Conservation (phyloP, 2,797 vertebrate genomes). For the Luscinia megarhynchos region DNA sequence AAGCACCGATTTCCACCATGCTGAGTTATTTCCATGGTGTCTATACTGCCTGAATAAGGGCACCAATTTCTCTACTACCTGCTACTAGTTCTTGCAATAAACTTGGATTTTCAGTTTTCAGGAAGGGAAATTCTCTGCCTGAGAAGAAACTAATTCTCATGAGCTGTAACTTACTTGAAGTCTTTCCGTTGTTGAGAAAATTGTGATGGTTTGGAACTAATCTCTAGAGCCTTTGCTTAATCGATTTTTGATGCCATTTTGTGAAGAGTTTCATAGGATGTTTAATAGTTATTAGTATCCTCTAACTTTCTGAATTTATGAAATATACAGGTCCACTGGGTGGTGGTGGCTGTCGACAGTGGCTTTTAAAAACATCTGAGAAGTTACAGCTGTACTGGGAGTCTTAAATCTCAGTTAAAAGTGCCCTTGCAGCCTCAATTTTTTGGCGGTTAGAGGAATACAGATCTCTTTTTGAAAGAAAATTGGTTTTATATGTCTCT, state of each 20-base stretch:
- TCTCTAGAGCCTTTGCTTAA: neutral
- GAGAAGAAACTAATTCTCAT: neutral
- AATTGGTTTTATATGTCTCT: slow-evolving; percentile 28
- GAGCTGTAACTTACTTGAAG: neutral
- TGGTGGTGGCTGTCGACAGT: neutral
- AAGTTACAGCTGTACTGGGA: slow-evolving; percentile 46
- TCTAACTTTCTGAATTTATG: neutral
- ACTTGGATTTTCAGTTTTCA: neutral
- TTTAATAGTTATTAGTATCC: neutral
- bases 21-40: neutral
- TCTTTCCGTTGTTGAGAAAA: neutral
- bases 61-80: neutral
- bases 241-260: neutral
- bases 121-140: neutral
- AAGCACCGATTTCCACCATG: neutral
- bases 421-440: slow-evolving; percentile 1
- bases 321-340: neutral
- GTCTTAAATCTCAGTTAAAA: slow-evolving; percentile 46
- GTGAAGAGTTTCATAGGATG: neutral
- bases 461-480: slow-evolving; percentile 30
- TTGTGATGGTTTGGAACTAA: neutral
- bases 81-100: neutral
- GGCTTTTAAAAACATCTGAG: slow-evolving; percentile 47
- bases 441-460: neutral
- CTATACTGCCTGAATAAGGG: neutral